Evolutionary conservation across 2,888 invertebrate genomes (phyloP), one percentile per base, ranked within the genome.

Genomic region (Labia minor): DNA sequence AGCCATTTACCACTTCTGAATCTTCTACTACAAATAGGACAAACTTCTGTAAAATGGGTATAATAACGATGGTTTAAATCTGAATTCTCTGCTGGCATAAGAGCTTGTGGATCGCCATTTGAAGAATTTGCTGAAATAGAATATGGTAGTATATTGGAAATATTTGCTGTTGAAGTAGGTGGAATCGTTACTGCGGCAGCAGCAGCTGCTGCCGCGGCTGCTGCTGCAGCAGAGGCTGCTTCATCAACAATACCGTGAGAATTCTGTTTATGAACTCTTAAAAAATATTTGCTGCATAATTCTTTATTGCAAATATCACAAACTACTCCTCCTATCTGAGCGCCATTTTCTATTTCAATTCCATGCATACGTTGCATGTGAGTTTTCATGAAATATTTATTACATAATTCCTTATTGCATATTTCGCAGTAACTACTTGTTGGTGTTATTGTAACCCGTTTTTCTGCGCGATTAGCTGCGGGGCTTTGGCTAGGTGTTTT

Each of bases 361-460:
- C 94, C 94, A 78, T 95, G 99, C 93, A 99, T 97, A 76, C 96
- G 88, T 76, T 95, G 90, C 94, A 97, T 97, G 81, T 99, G 99
- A 1, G 97, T 98, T 77, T 97, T 95, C 90, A 99, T 93, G 79
- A 99, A 99, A 78, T 99, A 99, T 79, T 99, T 99, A 81, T 99
- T 99, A 82, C 98, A 99, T 72, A 99, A 81, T 80, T 98, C 96
- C 79, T 97, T 97, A 81, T 97, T 96, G 80, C 97, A 97, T 71
- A 97, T 95, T 77, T 95, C 95, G 77, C 97, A 97, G 77, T 94
- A 95, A 75, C 93, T 93, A 70, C 90, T 91, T 1, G 91, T 87
- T 0, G 87, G 86, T 0, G 86, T 85, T 68, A 84, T 76, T 37
- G 83, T 84, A 73, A 83, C 81, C 0, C 84, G 80, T 62, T 85